Base-by-base conservation (phyloP, 2,113 vertebrate species). In the Sebastes schlegelii region DNA sequence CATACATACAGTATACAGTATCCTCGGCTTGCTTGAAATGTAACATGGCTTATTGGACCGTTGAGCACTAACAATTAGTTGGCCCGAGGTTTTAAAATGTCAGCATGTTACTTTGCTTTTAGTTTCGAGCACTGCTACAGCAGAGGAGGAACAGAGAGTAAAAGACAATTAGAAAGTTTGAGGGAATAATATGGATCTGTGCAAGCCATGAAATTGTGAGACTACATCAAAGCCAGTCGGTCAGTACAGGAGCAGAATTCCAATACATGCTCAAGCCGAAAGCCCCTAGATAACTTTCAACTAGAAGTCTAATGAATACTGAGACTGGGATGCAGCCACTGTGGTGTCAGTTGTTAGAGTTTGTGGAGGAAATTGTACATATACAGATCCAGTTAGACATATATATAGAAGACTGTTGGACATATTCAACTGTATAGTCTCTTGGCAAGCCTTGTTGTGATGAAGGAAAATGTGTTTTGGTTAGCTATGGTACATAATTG, bases 141-240 rank as follows among this genome's bases (percentile, higher is more conserved):
- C 34, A 34, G 64, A 74, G 23, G 45, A 72, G 46, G 69, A 86
- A 58, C 52, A 17, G 21, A 17, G 49, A 74, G 60, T 71, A 52
- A 83, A 86, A 75, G 74, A 80, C 75, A 90, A 84, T 88, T 88
- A 84, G 40, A 86, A 82, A 79, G 58, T 86, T 63, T 71, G 75
- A 72, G 72, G 46, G 85, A 86, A 77, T 77, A 83, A 86, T 78
- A 72, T 80, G 82, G 80, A 87, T 83, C 68, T 79, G 74, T 74
- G 76, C 67, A 81, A 73, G 79, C 85, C 87, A 90, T 90, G 87
- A 92, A 90, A 92, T 92, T 88, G 83, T 82, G 75, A 70, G 77
- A 57, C 43, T 61, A 89, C 89, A 86, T 89, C 87, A 89, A 92
- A 92, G 91, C 61, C 43, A 46, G 51, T 58, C 14, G 40, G 81